phyloP scores from a whole-genome alignment of 1,140 invertebrate species.

The Bombus ignitus region DNA sequence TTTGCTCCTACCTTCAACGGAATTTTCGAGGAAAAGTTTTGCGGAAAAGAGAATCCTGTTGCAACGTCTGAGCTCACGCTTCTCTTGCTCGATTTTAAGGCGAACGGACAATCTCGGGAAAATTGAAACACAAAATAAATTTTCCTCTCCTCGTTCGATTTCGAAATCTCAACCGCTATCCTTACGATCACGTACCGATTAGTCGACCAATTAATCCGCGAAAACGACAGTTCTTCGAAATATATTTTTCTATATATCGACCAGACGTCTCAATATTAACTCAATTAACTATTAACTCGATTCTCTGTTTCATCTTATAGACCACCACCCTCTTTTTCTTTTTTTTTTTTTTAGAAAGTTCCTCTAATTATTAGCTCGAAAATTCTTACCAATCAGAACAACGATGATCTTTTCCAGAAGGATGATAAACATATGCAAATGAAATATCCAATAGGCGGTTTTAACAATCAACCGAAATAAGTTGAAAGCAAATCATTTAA shows the following conservation, averaged over 20 bases:
- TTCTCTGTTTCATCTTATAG: background rate
- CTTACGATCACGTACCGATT: background rate
- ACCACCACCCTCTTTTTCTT: too few species aligned
- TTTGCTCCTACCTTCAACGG: background rate
- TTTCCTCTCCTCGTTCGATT: background rate
- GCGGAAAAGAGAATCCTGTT: background rate
- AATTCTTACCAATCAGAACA: background rate
- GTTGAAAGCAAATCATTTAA: background rate
- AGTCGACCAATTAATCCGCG: background rate
- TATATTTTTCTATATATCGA: too few species aligned
- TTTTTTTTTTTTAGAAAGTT: background rate
- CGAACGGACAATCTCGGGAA: background rate
- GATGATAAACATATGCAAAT: background rate
- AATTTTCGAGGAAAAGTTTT: slow-evolving; percentile 9
- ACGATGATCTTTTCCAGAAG: background rate
- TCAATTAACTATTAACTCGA: background rate
- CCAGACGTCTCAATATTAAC: too few species aligned
- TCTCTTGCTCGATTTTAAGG: background rate
- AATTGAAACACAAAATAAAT: slow-evolving; percentile 22
- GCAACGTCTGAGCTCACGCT: slow-evolving; percentile 18
- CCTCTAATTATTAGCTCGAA: background rate
- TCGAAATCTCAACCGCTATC: background rate
- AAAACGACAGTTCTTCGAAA: background rate
- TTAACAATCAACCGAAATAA: background rate
- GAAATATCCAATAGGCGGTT: background rate